Evolutionary conservation across 2,113 vertebrate species (phyloP), one percentile per base, ranked within the genome.

Genomic region (Oceanodroma tethys): DNA sequence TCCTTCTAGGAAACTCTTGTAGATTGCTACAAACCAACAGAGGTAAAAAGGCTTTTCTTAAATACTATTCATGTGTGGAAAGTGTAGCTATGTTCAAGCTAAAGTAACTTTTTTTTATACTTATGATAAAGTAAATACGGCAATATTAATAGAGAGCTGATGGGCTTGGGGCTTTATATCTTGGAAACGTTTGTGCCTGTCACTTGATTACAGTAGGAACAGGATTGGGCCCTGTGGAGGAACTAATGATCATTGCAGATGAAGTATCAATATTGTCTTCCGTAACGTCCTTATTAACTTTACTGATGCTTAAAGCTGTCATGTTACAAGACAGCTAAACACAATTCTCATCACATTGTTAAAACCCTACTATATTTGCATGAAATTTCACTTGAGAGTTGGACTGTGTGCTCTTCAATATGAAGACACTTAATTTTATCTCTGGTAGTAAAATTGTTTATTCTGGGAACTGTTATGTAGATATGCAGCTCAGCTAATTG

Each of bases 21-120:
- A 98, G 99, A 99, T 98, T 99, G 99, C 98, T 99, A 99, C 98
- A 99, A 99, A 98, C 99, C 99, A 97, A 99, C 99, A 98, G 99
- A 99, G 98, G 99, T 99, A 98, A 99, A 98, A 86, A 93, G 13
- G 60, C 68, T 97, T 97, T 97, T 96, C 56, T 75, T 95, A 96
- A 97, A 94, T 94, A 62, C 55, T 67, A 23, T 95, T 90, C n/a
- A 86, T 0, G 0, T 91, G 15, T 83, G 63, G 34, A 58, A 96
- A 72, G 18, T 53, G 25, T 93, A 88, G 50, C 52, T 48, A 30
- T 58, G 40, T 45, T 94, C 40, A 86, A 78, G 25, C 34, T 74
- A 63, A 92, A 91, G 16, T 60, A 83, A 63, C 13, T 56, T 72
- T 47, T 50, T 26, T 26, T 36, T 13, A 68, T 36, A 47, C 10